Evolutionary conservation across 2,113 vertebrate species (phyloP), one percentile per base, ranked within the genome.

Genomic region (Leptodactylus fuscus): DNA sequence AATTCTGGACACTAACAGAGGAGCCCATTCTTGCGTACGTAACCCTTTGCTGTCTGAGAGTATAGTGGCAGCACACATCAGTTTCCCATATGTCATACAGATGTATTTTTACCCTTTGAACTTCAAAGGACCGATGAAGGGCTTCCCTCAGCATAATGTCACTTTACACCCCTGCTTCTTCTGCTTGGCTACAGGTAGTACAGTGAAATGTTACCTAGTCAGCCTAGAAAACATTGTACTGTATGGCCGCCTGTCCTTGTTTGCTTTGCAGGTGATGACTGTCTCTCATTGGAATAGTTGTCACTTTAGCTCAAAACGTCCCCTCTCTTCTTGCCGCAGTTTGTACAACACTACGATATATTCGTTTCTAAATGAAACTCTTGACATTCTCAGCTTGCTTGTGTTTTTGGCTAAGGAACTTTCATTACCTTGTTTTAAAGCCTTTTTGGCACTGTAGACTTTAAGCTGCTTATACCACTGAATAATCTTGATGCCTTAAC

Each of bases 401-500:
- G 41, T 15, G 62, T 49, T 41, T 51, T 34, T 82, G 81, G 44
- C 81, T 70, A 34, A 73, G 65, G 18, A 71, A 55, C 20, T 70
- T 69, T 71, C 41, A 70, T 48, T 82, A 71, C 62, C 24, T 53
- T 71, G 62, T 34, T 71, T 71, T 70, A 49, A 82, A 24, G 48
- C 49, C 24, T 34, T 53, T 81, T 55, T 73, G 46, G 67, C 65
- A 82, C 69, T 58, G 67, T 73, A 82, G 44, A 85, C 29, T 62
- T 85, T 78, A 85, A 85, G 83, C 83, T 76, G 82, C 82, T 84
- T 84, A 77, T 76, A 62, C 82, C 73, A 48, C 71, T 62, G 41
- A 49, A 77, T 51, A 67, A 85, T 85, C 83, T 78, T 67, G 74
- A 78, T 78, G 74, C 83, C 83, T 85, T 85, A 85, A 85, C 83